These are phyloP conservation scores for Leuctra nigra DNA, from an alignment of 2,888 invertebrate species.

Conservation along the genomic window DNA sequence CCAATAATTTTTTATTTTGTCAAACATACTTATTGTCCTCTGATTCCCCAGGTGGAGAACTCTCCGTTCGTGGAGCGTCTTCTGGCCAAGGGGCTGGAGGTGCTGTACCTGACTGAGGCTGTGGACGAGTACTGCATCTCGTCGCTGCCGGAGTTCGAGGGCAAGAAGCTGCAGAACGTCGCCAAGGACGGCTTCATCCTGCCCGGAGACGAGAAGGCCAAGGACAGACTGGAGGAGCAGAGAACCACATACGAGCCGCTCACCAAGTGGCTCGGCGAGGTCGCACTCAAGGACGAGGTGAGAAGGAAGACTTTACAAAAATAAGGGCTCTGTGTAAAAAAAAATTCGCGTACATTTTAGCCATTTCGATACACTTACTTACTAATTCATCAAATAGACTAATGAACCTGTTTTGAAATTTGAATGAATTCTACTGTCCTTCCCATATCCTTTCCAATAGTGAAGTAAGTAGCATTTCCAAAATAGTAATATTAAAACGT, in stretches of 20 bases:
- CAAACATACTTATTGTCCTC: too few relatives aligned
- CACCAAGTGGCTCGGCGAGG: constrained; percentile 80
- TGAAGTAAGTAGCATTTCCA: too few relatives aligned
- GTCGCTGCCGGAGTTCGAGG: constrained; percentile 94
- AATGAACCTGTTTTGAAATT: too few relatives aligned
- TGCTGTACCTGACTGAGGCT: constrained; percentile 88
- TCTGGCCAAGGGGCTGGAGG: constrained; percentile 89
- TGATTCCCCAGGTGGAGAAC: constrained; percentile 59
- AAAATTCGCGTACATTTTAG: too few relatives aligned
- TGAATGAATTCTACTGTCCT: too few relatives aligned
- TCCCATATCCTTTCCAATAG: too few relatives aligned
- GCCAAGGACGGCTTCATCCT: constrained; percentile 96
- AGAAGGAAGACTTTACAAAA: too few relatives aligned
- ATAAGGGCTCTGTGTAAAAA: too few relatives aligned
- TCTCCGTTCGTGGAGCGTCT: constrained; percentile 96
- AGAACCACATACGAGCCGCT: constrained; percentile 81
- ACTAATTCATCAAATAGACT: too few relatives aligned
- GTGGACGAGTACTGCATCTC: constrained; percentile 98
- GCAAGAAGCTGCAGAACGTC: constrained; percentile 98
- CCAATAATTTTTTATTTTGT: too few relatives aligned
- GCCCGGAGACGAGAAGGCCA: constrained; percentile 51
- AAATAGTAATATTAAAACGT: too few relatives aligned
- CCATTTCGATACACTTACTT: too few relatives aligned
- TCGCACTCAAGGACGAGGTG: constrained; percentile 68
- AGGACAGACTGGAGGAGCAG: constrained; percentile 69